phyloP scores from a whole-genome alignment of 2,888 invertebrate species.

The Melipona bicolor region DNA sequence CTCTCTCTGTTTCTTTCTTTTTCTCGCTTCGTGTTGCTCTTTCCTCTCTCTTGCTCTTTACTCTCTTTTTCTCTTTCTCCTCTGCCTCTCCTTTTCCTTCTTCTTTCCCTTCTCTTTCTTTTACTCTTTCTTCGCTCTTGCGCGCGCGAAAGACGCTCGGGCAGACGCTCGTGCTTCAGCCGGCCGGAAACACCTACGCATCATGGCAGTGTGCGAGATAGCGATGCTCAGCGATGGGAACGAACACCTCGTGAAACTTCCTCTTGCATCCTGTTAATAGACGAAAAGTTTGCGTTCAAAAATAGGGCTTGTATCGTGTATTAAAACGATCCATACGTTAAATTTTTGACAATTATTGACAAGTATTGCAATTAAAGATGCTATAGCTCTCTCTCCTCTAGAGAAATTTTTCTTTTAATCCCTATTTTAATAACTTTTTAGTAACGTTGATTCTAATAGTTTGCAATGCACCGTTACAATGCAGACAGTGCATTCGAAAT shows the following conservation, averaged over 20 bases:
- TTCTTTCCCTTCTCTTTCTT: conserved; percentile 4
- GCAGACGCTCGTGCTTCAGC: conserved; percentile 70
- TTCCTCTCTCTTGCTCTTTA: background rate
- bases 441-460: background rate
- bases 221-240: conserved; percentile 59
- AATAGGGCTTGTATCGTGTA: background rate
- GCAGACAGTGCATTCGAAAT: background rate
- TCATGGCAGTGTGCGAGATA: conserved; percentile 66
- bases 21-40: background rate
- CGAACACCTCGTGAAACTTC: conserved; percentile 49
- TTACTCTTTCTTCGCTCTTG: conserved; percentile 23
- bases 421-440: no score
- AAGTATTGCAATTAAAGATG: no score
- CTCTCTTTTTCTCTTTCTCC: conserved; percentile 11
- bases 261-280: background rate
- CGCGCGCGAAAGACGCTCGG: conserved; percentile 41
- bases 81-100: conserved; percentile 41
- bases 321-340: background rate
- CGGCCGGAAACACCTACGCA: conserved; percentile 80
- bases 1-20: conserved; percentile 15
- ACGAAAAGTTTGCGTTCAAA: background rate
- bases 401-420: no score
- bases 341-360: background rate
- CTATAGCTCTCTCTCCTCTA: no score
- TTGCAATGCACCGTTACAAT: background rate